Percentiles rank a stretch among this genome's conserved stretches.
Evolutionary conservation across 2,113 vertebrate genomes (phyloP).

Genomic region (Grammomys surdaster): DNA sequence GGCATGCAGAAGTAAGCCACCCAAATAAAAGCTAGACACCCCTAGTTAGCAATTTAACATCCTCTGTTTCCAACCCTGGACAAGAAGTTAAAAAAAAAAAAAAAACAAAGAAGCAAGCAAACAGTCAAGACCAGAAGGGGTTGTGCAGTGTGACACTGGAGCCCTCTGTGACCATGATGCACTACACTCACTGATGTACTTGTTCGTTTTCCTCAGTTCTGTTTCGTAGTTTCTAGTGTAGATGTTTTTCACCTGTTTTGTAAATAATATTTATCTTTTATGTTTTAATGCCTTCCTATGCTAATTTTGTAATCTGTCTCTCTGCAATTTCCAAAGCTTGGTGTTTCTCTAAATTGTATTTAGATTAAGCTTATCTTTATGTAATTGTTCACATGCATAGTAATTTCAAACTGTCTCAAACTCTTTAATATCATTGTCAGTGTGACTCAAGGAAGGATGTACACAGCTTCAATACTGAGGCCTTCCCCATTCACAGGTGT

Average conservation of each 20-base stretch:
- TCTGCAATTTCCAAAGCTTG: background rate
- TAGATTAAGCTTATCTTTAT: background rate
- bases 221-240: background rate
- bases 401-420: background rate
- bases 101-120: too few species aligned
- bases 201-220: background rate
- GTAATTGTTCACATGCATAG: background rate
- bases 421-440: background rate
- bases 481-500: background rate
- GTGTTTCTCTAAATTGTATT: background rate
- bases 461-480: background rate
- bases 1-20: background rate
- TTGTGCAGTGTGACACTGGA: background rate
- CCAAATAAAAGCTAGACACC: background rate
- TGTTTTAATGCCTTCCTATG: background rate
- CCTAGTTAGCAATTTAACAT: background rate
- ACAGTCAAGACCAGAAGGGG: too few species aligned
- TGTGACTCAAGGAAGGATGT: too few species aligned
- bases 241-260: background rate
- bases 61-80: background rate
- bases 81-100: background rate
- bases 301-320: background rate
- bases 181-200: too few species aligned
- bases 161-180: too few species aligned
- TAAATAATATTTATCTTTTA: background rate